Base-by-base conservation (phyloP, 2,113 vertebrate species). In the Candoia aspera region DNA sequence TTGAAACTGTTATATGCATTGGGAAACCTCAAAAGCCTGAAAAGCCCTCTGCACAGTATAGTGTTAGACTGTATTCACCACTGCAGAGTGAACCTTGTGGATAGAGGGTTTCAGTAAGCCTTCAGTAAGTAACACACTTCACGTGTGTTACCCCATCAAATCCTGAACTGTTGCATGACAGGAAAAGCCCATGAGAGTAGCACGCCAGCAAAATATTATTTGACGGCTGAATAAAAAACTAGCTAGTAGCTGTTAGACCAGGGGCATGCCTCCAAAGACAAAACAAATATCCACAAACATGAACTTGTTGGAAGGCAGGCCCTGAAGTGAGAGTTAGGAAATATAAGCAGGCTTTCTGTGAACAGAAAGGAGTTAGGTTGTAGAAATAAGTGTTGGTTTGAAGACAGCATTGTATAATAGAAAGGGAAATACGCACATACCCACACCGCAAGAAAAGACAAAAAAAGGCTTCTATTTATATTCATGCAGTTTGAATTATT, bases 401-500 rank as follows among this genome's bases (percentile, higher is more conserved):
- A 79, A 37, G 33, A 79, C 15, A 73, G 68, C 33, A 37, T 79
- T 79, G 68, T 79, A 8, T 37, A 3, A 17, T 79, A 49, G 49
- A 49, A 49, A 49, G 49, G 49, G 49, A 49, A 49, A 49, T 49
- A 49, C 0, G 49, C 49, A 49, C 6, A 49, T 49, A 79, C 15
- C 15, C 33, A 79, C 17, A 49, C n/a, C 6, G 2, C 68, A 19
- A 0, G 91, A 2, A 88, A 17, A 8, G 13, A 23, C 90, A 93
- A 0, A 17, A 33, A 57, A 84, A 91, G 90, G 55, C 86, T 94
- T 94, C 8, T 55, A 0, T 92, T 91, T 92, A 54, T 33, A 49
- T 24, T 55, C n/a, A 85, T 2, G 21, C 23, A 46, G 90, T 93
- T 87, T 23, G 92, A 96, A 90, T 11, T 17, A 8, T 53, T 13